A percentile compares a stretch with the other conserved stretches of the same genome.
phyloP scores from a whole-genome alignment of 2,797 vertebrate genomes.

The Falco columbarius region DNA sequence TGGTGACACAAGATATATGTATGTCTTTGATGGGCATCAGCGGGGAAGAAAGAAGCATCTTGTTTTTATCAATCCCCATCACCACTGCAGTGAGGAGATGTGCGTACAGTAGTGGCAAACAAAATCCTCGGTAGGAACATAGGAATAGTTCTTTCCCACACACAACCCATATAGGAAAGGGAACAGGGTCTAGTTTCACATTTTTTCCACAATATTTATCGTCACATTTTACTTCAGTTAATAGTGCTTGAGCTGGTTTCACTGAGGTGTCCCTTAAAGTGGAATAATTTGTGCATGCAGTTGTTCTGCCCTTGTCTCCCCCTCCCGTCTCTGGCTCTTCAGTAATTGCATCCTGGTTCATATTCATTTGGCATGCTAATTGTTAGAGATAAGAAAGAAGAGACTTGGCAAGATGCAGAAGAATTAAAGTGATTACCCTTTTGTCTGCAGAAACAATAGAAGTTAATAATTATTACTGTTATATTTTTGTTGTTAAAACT shows the following conservation, averaged over 20 bases:
- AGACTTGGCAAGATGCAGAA: slow-evolving; percentile 13
- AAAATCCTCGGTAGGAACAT: background rate
- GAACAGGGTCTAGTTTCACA: background rate
- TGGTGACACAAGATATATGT: background rate
- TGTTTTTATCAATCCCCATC: background rate
- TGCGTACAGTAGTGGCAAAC: background rate
- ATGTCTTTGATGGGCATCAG: background rate
- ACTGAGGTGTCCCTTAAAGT: background rate
- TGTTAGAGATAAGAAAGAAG: slow-evolving; percentile 34
- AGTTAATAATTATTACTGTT: slow-evolving; percentile 21
- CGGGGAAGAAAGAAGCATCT: background rate
- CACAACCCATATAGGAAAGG: background rate
- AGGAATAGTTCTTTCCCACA: background rate
- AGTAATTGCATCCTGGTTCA: slow-evolving; percentile 32
- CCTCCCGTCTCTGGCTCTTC: background rate
- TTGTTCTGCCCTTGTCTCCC: background rate
- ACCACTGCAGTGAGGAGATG: background rate
- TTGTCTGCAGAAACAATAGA: slow-evolving; percentile 43
- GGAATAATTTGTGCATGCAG: background rate
- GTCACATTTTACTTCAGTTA: background rate
- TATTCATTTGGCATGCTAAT: background rate
- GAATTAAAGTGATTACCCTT: slow-evolving; percentile 49
- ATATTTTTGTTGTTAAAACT: slow-evolving; percentile 39
- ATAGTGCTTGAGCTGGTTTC: background rate
- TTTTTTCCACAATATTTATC: background rate